A percentile compares a stretch with the other conserved stretches of the same genome.
These are phyloP conservation scores for Geococcyx californianus DNA, from an alignment of 2,113 vertebrate species.

Conservation along the genomic window DNA sequence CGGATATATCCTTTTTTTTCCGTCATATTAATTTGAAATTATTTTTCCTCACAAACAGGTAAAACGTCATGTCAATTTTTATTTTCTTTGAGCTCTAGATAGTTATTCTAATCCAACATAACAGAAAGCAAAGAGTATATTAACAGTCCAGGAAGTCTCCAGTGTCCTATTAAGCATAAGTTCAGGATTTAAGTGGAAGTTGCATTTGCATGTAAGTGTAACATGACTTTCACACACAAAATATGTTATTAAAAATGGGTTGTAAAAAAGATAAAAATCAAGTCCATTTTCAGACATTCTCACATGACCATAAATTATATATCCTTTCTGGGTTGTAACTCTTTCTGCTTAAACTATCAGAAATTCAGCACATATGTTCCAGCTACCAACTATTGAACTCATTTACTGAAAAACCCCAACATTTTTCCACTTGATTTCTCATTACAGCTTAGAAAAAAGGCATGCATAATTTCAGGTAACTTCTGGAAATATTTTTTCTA, in stretches of 20 bases:
- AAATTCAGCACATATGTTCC: neutral
- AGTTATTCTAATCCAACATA: neutral
- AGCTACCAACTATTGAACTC: neutral
- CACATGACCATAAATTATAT: neutral
- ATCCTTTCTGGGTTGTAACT: neutral
- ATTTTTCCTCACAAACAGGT: constrained; percentile 37
- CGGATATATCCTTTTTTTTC: neutral
- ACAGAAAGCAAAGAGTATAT: neutral
- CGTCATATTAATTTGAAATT: neutral
- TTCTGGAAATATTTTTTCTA: neutral
- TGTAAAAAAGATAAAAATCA: neutral
- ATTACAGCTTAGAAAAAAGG: neutral
- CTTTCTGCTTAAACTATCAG: neutral
- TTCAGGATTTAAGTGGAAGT: neutral
- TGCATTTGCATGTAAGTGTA: neutral
- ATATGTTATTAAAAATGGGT: neutral
- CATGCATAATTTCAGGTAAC: fast-evolving
- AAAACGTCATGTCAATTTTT: constrained; percentile 26
- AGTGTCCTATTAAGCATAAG: neutral
- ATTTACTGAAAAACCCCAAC: neutral
- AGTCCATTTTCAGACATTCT: neutral
- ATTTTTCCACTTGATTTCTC: neutral
- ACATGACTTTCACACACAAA: neutral
- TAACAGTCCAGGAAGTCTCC: neutral
- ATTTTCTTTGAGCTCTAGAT: constrained; percentile 4